These are phyloP conservation scores for Thecocarcelia acutangulata DNA, from an alignment of 2,888 invertebrate species.

Conservation along the genomic window DNA sequence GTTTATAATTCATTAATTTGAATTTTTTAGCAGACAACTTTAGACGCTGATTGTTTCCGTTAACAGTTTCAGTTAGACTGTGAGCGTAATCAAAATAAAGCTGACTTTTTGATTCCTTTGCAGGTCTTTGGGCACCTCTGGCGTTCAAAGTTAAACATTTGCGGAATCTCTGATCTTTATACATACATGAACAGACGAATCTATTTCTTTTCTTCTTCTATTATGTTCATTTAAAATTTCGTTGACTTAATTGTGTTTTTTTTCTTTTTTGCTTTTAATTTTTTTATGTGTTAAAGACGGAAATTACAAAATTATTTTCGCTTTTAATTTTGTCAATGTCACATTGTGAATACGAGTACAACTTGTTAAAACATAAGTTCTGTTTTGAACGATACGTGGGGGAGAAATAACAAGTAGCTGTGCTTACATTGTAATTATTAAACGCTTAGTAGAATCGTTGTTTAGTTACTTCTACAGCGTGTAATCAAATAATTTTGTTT, in stretches of 20 bases:
- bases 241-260: conserved; percentile 19
- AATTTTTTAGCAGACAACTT: too few relatives aligned
- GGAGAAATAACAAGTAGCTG: background rate
- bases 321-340: conserved; percentile 50
- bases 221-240: conserved; percentile 20
- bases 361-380: conserved; percentile 28
- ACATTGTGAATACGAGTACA: conserved; percentile 45
- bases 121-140: too few relatives aligned
- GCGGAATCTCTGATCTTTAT: background rate
- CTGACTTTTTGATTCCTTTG: too few relatives aligned
- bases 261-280: background rate
- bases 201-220: background rate
- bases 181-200: background rate
- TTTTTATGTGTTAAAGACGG: conserved; percentile 47
- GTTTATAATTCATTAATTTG: too few relatives aligned
- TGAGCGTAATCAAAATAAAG: too few relatives aligned
- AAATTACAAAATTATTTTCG: conserved; percentile 60
- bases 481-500: too few relatives aligned
- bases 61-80: too few relatives aligned
- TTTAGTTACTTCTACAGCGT: too few relatives aligned
- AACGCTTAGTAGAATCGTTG: background rate
- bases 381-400: background rate
- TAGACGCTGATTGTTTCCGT: too few relatives aligned
- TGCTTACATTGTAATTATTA: background rate
- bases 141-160: too few relatives aligned